Conservation (phyloP, 2,113 vertebrate genomes). For the Mormoops blainvillei region DNA sequence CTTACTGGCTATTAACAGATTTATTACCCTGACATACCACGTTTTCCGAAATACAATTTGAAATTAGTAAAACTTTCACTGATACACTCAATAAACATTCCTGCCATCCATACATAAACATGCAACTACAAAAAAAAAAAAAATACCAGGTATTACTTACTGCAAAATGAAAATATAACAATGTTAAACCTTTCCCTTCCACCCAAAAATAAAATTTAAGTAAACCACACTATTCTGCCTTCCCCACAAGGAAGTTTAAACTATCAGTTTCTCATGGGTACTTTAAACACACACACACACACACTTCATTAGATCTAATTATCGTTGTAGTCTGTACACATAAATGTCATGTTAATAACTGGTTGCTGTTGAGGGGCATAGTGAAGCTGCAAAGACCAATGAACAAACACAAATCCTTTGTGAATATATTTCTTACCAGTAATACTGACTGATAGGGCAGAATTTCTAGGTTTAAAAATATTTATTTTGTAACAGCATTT, state of each 20-base stretch:
- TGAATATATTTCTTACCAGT: background rate
- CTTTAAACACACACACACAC: background rate
- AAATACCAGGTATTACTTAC: background rate
- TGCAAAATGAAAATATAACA: background rate
- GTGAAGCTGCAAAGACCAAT: background rate
- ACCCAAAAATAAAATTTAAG: background rate
- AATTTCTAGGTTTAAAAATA: slow-evolving; percentile 32
- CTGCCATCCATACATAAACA: background rate
- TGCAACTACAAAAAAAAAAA: background rate
- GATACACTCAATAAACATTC: background rate
- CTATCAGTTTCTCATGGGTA: background rate
- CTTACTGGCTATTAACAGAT: background rate
- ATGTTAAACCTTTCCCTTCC: background rate
- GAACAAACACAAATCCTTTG: background rate
- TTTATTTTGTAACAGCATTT: background rate
- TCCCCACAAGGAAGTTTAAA: background rate
- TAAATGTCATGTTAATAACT: background rate
- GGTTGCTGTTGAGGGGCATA: background rate
- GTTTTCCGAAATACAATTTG: slow-evolving; percentile 37
- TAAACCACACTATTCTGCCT: background rate
- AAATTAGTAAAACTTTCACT: slow-evolving; percentile 10
- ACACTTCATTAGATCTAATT: background rate
- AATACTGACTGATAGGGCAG: accelerated
- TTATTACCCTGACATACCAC: background rate
- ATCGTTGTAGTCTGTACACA: background rate